Evolutionary conservation across 1,140 invertebrate genomes (phyloP).

Genomic region (Himalopsyche phryganea): DNA sequence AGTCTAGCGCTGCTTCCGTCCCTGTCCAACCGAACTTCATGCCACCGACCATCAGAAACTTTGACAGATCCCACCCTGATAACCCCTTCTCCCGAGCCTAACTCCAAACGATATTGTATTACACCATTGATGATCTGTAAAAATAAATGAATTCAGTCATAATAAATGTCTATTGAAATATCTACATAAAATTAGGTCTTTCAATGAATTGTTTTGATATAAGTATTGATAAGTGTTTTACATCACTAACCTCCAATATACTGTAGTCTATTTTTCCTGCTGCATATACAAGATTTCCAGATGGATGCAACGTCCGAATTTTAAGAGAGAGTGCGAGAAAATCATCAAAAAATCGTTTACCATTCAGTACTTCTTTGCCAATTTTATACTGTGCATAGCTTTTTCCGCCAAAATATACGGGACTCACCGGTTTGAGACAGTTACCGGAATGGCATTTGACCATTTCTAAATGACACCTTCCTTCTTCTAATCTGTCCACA

Average conservation of each 20-base stretch:
- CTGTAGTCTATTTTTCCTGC: slow-evolving; percentile 81
- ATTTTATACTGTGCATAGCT: slow-evolving; percentile 81
- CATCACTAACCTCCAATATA: slow-evolving; percentile 71
- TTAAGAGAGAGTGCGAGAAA: slow-evolving; percentile 70
- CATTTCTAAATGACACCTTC: slow-evolving; percentile 64
- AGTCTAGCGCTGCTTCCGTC: slow-evolving; percentile 70
- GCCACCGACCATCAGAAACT: slow-evolving; percentile 83
- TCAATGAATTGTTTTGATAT: too few species aligned
- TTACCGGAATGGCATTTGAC: slow-evolving; percentile 62
- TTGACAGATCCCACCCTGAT: slow-evolving; percentile 67
- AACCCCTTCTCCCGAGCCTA: slow-evolving; percentile 80
- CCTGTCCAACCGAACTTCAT: slow-evolving; percentile 73
- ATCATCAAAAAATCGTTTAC: slow-evolving; percentile 64
- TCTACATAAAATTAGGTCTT: too few species aligned
- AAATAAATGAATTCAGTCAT: too few species aligned
- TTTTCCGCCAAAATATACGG: slow-evolving; percentile 78
- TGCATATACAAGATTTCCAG: slow-evolving; percentile 79
- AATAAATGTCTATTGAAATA: too few species aligned
- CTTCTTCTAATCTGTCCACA: slow-evolving; percentile 67
- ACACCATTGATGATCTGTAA: slow-evolving; percentile 63
- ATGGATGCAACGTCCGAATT: slow-evolving; percentile 74
- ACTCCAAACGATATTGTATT: slow-evolving; percentile 81
- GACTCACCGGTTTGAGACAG: slow-evolving; percentile 66
- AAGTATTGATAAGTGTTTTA: too few species aligned
- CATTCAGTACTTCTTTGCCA: slow-evolving; percentile 49